Base-by-base conservation (phyloP, 2,113 vertebrate species). In the Acrocephalus arundinaceus region DNA sequence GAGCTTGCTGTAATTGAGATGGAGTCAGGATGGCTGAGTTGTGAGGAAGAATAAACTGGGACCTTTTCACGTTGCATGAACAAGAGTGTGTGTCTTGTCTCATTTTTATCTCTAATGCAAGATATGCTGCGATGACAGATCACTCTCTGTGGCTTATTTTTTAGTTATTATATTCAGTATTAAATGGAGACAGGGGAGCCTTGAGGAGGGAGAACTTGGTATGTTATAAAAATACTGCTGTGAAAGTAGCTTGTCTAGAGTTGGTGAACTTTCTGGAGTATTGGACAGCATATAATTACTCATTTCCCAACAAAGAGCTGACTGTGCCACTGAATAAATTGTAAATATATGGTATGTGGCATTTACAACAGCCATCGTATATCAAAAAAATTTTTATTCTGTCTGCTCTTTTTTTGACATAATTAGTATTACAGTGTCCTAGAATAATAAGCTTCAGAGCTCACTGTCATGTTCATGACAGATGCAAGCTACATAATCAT, bases 341-440 rank as follows among this genome's bases (percentile, higher is more conserved):
- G 84, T 96, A 96, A 96, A 93, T 95, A 91, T 89, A 88, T 65
- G 39, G 68, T 96, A 93, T 68, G 87, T 94, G 95, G 89, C 94
- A 97, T 97, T 96, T 97, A 86, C 93, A 96, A 87, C 85, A 97
- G 88, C 85, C 96, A 75, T 75, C 72, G 12, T 93, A 90, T 95
- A 97, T 96, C 95, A 96, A 94, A 97, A 96, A 87, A 90, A 93
- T 93, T 97, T 97, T 97, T 88, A 94, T 81, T 84, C 90, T 92
- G 93, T 97, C 97, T 97, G 94, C 93, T 98, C 80, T 85, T 97
- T 97, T 97, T 97, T 95, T 79, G 79, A 95, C 97, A 92, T 96
- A 97, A 97, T 98, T 97, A 98, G 93, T 96, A 88, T 96, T 97
- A 97, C 96, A 94, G 76, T 96, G 73, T 97, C 90, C 88, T 96